Evolutionary conservation across 30 jellyfish, hydroid and myxozoan genomes (phyloP), one percentile per base, ranked within the genome.

Genomic region (Aurelia sp.): DNA sequence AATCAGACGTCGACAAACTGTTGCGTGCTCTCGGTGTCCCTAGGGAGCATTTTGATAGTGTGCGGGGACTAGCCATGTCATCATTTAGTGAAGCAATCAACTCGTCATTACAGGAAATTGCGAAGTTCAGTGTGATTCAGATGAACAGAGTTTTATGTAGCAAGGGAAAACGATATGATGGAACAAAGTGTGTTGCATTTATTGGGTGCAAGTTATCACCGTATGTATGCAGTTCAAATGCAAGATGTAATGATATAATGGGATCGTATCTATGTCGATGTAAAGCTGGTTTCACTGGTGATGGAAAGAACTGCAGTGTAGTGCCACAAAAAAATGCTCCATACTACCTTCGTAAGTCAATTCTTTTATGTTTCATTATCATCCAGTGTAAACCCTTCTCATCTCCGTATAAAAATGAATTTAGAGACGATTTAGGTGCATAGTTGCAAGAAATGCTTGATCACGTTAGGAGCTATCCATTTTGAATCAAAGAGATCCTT

Each of bases 211-310:
- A 66, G 27, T 66, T 27, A 66, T 38, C 77, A 66, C 22, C 35
- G 17, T 17, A 20, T 22, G 55, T 52, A 10, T 73, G 85, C 22
- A 13, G 7, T 48, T 27, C 85, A 30, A 73, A 48, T 52, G 85
- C 85, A 13, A 47, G 38, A 21, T 73, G 85, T 13, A 38, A 3
- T 17, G 71, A 73, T 22, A 52, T 51, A 4, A 16, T n/a, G 30
- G 72, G 71, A 47, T 51, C 70, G 22, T 51, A 16, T 17, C 35
- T 35, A 5, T 73, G 85, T 38, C 70, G 59, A 3, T 73, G 85
- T 63, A 73, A 73, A 22, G n/a, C 72, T 73, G 85, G 85, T 40
- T 70, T 22, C 30, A 16, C 63, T 70, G 81, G 81, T 33, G 63
- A 70, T 41, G 81, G 81, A 30, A 20, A 61, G 27, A 61, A 10